Conservation (phyloP, 2,797 vertebrate genomes). For the Graptemys geographica region DNA sequence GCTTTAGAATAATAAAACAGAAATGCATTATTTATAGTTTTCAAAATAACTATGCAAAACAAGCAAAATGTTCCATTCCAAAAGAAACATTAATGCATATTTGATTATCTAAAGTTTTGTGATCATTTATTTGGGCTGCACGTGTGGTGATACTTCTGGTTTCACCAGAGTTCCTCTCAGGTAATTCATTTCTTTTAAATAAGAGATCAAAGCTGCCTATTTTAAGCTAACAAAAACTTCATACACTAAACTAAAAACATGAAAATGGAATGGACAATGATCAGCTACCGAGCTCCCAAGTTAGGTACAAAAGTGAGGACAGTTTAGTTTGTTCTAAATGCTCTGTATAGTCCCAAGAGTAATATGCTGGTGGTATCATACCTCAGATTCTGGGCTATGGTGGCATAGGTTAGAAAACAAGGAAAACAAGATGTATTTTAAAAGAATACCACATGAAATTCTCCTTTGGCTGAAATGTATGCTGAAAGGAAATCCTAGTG, state of each 20-base stretch:
- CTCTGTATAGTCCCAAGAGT: background rate
- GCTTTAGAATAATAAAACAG: conserved; percentile 53
- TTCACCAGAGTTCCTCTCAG: conserved; percentile 38
- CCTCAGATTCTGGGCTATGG: background rate
- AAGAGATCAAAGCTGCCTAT: background rate
- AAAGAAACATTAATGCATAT: conserved; percentile 61
- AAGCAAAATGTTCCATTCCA: conserved; percentile 57
- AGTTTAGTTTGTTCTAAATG: background rate
- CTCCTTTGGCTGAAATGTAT: background rate
- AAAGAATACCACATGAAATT: background rate
- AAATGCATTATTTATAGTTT: conserved; percentile 62
- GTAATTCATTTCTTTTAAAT: conserved; percentile 47
- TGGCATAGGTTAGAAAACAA: background rate
- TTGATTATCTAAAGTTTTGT: conserved; percentile 52
- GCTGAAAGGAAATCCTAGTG: background rate
- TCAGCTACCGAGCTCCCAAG: background rate
- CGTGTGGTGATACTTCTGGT: conserved; percentile 19
- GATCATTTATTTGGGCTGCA: conserved; percentile 54
- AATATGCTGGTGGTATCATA: background rate
- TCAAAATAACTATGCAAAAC: conserved; percentile 58
- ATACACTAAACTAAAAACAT: background rate
- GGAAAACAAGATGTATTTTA: background rate
- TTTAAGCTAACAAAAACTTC: background rate
- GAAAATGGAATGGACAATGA: background rate
- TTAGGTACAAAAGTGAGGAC: background rate